Conservation (phyloP, 2,888 invertebrate species). For the Hirudinaria manillensis region DNA sequence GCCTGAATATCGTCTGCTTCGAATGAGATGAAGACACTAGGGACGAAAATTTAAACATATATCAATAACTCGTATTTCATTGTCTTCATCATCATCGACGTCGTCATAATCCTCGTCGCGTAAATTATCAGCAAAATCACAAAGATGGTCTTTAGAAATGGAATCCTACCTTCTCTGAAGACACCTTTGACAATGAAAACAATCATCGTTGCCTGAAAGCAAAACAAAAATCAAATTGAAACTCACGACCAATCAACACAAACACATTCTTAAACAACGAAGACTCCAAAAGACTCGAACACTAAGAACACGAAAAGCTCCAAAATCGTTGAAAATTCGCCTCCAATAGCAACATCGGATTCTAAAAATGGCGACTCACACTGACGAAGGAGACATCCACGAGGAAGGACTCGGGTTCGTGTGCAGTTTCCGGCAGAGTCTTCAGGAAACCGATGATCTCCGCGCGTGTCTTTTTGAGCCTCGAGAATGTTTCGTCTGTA, state of each 20-base stretch:
- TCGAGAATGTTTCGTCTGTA: not conserved
- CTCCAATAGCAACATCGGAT: too few species aligned
- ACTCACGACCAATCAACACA: not conserved
- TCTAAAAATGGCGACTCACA: not conserved
- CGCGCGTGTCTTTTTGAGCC: not conserved
- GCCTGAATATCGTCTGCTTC: not conserved
- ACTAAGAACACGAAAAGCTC: too few species aligned
- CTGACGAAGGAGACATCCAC: conserved; percentile 6
- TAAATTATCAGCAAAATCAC: too few species aligned
- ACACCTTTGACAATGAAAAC: conserved; percentile 19
- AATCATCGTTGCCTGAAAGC: conserved; percentile 8
- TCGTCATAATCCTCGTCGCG: too few species aligned
- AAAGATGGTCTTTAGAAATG: too few species aligned
- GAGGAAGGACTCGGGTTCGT: conserved; percentile 2
- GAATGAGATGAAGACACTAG: not conserved
- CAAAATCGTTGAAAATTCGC: too few species aligned
- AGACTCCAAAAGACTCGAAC: too few species aligned
- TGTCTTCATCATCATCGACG: too few species aligned
- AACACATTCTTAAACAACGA: too few species aligned
- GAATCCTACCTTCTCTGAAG: conserved; percentile 14
- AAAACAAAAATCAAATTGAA: not conserved
- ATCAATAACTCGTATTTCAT: too few species aligned
- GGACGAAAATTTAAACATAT: not conserved
- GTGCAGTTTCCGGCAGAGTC: conserved; percentile 14
- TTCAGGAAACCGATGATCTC: not conserved